Evolutionary conservation across 2,113 vertebrate genomes (phyloP), one percentile per base, ranked within the genome.

Genomic region (Lophotis ruficrista): DNA sequence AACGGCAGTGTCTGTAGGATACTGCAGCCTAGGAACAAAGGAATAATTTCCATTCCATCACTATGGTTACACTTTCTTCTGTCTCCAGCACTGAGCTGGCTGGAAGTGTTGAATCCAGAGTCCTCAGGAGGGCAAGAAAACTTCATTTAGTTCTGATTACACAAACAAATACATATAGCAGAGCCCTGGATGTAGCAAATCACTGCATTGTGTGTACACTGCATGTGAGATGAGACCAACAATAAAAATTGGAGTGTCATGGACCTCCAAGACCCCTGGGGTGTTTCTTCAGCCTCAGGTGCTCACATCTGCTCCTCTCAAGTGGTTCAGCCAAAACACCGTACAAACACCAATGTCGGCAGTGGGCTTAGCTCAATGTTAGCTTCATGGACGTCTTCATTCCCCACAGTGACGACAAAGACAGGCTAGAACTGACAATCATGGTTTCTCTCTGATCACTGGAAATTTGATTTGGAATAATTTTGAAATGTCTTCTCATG

Each of bases 31-130:
- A 96, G 80, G 97, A 98, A 98, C 98, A 98, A 98, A 98, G 97
- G 97, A 98, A 98, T 98, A 82, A 98, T 98, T 98, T 98, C 97
- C 93, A 98, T 98, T 98, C 97, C 97, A 98, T 98, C 98, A 98
- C 98, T 98, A 98, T 98, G 98, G 98, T 98, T 98, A 98, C 98
- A 98, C 96, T 98, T 98, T 97, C 90, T 98, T 98, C 81, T 82
- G 71, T 98, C 95, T 97, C 97, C 64, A 89, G 91, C 84, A 65
- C 95, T 57, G 94, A 98, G 94, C 91, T 2, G 41, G 70, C 94
- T 96, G 96, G 75, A 98, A 98, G 88, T 97, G 97, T 97, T 98
- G 97, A 98, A 98, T 96, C 96, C 91, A 62, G 93, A 98, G 97
- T 97, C 97, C 97, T 98, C 83, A 75, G 96, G 97, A 98, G 97